Evolutionary conservation across 2,113 vertebrate species (phyloP).

Genomic region (Taurulus bubalis): DNA sequence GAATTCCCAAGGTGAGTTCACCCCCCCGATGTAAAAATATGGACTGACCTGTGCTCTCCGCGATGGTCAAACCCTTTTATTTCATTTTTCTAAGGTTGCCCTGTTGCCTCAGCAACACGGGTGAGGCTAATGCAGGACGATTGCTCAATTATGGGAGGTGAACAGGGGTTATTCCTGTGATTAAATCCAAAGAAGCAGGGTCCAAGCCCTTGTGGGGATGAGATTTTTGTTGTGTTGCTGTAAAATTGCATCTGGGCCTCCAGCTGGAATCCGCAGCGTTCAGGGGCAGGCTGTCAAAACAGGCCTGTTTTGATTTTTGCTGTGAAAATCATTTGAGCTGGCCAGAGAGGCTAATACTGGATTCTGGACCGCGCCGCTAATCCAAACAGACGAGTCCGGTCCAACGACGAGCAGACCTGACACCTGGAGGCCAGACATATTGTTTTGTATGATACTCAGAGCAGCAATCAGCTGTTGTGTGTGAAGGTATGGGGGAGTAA

Average conservation of each 20-base stretch:
- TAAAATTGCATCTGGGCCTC: constrained; percentile 48
- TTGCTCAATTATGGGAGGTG: constrained; percentile 81
- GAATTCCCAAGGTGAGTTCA: constrained; percentile 66
- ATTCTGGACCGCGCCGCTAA: constrained; percentile 17
- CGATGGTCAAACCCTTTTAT: constrained; percentile 66
- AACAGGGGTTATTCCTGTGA: constrained; percentile 75
- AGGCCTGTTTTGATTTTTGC: constrained; percentile 15
- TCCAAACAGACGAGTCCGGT: constrained; percentile 1
- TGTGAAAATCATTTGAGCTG: constrained; percentile 18
- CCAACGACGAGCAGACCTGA: constrained; percentile 46
- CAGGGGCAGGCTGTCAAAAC: constrained; percentile 44
- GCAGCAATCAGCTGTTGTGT: neutral
- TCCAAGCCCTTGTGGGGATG: constrained; percentile 28
- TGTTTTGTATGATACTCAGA: neutral
- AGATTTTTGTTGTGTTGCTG: constrained; percentile 57
- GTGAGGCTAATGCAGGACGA: constrained; percentile 79
- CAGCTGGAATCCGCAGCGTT: constrained; percentile 31
- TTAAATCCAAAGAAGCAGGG: constrained; percentile 76
- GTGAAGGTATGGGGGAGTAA: neutral
- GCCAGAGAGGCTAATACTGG: constrained; percentile 31
- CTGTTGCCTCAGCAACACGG: constrained; percentile 77
- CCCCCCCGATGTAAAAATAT: constrained; percentile 63
- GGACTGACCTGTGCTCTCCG: constrained; percentile 60
- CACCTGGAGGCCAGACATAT: constrained; percentile 47
- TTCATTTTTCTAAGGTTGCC: constrained; percentile 68